Percentiles rank a stretch among this genome's conserved stretches.
Conservation (phyloP, 2,888 invertebrate species). For the Pyrocoelia pectoralis region DNA sequence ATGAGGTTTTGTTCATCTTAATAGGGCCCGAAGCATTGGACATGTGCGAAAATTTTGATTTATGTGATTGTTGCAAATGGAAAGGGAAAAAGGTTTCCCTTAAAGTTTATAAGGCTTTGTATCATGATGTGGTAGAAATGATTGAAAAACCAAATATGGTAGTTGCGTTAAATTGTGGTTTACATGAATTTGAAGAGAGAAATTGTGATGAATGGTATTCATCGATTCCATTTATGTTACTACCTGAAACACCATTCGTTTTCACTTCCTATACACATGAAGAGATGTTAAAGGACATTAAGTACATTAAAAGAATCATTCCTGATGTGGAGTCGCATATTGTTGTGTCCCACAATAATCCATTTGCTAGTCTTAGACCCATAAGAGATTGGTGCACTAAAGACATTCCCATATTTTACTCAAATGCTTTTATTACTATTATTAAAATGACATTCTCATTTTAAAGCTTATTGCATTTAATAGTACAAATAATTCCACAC, state of each 20-base stretch:
- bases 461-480: too few relatives aligned
- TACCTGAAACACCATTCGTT: constrained; percentile 44
- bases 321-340: constrained; percentile 33
- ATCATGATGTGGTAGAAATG: constrained; percentile 46
- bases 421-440: constrained; percentile 48
- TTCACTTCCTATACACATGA: constrained; percentile 51
- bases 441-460: constrained; percentile 22
- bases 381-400: constrained; percentile 47
- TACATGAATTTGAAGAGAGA: constrained; percentile 47
- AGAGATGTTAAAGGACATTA: constrained; percentile 49
- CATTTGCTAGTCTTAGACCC: constrained; percentile 48
- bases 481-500: too few relatives aligned
- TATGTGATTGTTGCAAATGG: constrained; percentile 39
- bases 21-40: constrained; percentile 48
- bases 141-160: constrained; percentile 49
- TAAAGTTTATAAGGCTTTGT: constrained; percentile 40
- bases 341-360: constrained; percentile 44
- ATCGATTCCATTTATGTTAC: constrained; percentile 45
- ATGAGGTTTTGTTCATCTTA: constrained; percentile 43
- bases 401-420: constrained; percentile 47
- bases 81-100: constrained; percentile 30
- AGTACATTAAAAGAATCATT: constrained; percentile 28
- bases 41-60: constrained; percentile 3
- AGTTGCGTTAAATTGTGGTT: constrained; percentile 53
- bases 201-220: constrained; percentile 47